phyloP scores from a whole-genome alignment of 2,888 invertebrate species.

The Drosophila anomelani region DNA sequence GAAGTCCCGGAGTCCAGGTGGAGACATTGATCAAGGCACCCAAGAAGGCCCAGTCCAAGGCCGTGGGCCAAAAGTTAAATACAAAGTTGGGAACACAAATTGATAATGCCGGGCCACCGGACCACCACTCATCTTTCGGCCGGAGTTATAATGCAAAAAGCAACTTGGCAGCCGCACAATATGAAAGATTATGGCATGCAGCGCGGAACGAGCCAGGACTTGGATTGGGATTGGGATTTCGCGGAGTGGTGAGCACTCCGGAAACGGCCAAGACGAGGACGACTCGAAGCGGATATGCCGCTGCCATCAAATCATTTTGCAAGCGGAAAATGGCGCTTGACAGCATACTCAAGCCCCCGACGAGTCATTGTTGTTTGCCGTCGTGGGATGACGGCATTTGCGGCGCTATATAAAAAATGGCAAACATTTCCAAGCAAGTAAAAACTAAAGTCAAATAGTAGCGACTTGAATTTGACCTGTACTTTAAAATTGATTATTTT shows the following conservation, averaged over 20 bases:
- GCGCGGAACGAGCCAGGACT: slow-evolving; percentile 31
- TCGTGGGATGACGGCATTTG: slow-evolving; percentile 65
- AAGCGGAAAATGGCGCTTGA: slow-evolving; percentile 78
- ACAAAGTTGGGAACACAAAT: slow-evolving; percentile 79
- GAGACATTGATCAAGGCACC: slow-evolving; percentile 23
- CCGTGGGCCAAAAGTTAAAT: slow-evolving; percentile 77
- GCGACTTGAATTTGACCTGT: slow-evolving; percentile 13
- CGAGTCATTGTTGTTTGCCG: slow-evolving; percentile 56
- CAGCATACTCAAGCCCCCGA: slow-evolving; percentile 45
- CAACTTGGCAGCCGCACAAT: slow-evolving; percentile 54
- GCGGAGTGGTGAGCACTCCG: slow-evolving; percentile 4
- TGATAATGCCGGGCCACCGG: slow-evolving; percentile 69
- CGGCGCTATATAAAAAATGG: slow-evolving; percentile 66
- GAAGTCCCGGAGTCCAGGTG: slow-evolving; percentile 17
- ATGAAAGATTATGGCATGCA: slow-evolving; percentile 77
- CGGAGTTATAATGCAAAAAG: slow-evolving; percentile 72
- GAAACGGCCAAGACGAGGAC: slow-evolving; percentile 22
- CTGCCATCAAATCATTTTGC: slow-evolving; percentile 82
- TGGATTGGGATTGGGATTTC: not conserved
- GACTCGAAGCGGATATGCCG: slow-evolving; percentile 72
- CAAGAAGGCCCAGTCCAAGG: slow-evolving; percentile 35
- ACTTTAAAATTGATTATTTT: not conserved
- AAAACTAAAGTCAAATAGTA: slow-evolving; percentile 27
- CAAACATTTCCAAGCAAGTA: slow-evolving; percentile 58
- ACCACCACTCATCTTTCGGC: slow-evolving; percentile 21